Base-by-base conservation (phyloP, 1,140 invertebrate genomes). In the Solenopsis invicta region DNA sequence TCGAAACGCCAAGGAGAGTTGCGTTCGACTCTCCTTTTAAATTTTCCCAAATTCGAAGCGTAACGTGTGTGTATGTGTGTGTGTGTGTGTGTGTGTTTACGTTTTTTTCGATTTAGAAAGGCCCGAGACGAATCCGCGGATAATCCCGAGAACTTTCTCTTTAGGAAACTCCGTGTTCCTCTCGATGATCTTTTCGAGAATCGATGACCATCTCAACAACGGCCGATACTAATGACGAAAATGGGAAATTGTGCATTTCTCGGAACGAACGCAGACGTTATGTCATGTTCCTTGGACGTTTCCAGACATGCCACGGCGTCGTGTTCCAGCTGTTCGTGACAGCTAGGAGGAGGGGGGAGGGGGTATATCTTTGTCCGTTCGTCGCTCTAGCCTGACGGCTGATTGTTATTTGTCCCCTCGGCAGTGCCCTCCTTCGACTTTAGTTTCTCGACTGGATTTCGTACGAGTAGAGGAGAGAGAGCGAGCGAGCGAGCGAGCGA, bases 251-350 rank as follows among this genome's bases (percentile, higher is more conserved):
- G 21, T 18, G 66, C 21, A 29, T 69, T 4, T 24, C 66, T 69
- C 66, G 66, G 13, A 69, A 50, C 66, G 24, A 67, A 48, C 24
- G 0, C 66, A 13, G 41, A 13, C 66, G 66, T 69, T 24, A 41
- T 6, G 41, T 69, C 41, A 45, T 29, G 48, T 74, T 34, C 29
- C 45, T 29, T 21, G 71, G 18, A 61, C 54, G 29, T 48, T 41
- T 80, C 45, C 41, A 74, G 29, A 56, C 56, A 29, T n/a, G 18
- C 54, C 48, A 18, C 21, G 18, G 77, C 61, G 80, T 56, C 67
- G 54, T 34, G 69, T 74, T 74, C 80, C 80, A 84, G 80, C 80
- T 84, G 80, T 84, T 84, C 56, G 21, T 84, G 80, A 84, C 80
- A 84, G 69, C 41, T 84, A 71, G 80, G 24, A 71, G 80, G 24